Base-by-base conservation (phyloP, 2,797 vertebrate genomes). In the Cirrhinus mrigala region DNA sequence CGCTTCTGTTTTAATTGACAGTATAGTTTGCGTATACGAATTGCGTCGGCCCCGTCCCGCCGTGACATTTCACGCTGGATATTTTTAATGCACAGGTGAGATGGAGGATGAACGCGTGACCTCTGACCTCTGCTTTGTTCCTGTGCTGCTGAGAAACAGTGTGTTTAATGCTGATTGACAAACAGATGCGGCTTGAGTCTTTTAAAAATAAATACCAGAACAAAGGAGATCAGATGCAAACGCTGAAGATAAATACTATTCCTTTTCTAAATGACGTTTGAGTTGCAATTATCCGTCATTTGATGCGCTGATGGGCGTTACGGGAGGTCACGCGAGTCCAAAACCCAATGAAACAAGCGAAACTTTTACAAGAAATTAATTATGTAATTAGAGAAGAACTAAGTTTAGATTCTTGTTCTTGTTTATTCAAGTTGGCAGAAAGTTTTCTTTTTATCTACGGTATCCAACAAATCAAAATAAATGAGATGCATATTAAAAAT, bases 1-100 rank as follows among this genome's bases (percentile, higher is more conserved):
- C 77, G 50, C 79, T 73, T 88, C 62, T 22, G 76, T 87, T 89
- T 90, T 89, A 87, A 89, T 88, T 75, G 86, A 88, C 85, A 78
- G 12, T 69, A 76, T 69, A 44, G 62, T 84, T 83, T 71, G 64
- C 82, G 86, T 84, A 74, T 74, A 73, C 14, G 85, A 68, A 83
- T 85, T 80, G 70, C 11, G n/a, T 9, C 33, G 66, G 24, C 46
- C 82, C 24, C 50, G 69, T 83, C 69, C 81, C 71, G 83, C 37
- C 16, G 22, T 85, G 85, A 82, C 69, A 77, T 88, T 84, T 64
- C 76, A 20, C 29, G 46, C 37, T 82, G 85, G 46, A 77, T 81
- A 70, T 71, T 71, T 88, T 76, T 80, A 81, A 79, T 58, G 82
- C 69, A 77, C 71, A 85, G 76, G 70, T 81, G 56, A 79, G 78